Percentiles rank a stretch among this genome's conserved stretches.
phyloP scores from a whole-genome alignment of 1,140 invertebrate genomes.

The Drosophila parabipectinata region DNA sequence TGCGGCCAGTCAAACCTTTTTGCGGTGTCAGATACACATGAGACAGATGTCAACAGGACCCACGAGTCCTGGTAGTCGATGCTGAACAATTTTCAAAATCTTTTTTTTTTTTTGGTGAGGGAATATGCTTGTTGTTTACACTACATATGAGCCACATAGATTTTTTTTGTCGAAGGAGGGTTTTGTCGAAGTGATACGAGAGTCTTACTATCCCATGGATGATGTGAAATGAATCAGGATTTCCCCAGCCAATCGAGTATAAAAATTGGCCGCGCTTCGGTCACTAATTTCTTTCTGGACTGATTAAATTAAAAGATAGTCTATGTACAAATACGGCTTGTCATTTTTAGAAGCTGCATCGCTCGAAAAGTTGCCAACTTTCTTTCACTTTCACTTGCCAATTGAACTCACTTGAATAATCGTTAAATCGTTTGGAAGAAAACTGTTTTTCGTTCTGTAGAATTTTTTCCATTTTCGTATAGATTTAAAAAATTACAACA shows the following conservation, averaged over 20 bases:
- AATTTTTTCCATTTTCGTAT: constrained; percentile 66
- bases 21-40: constrained; percentile 78
- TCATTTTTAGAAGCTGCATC: constrained; percentile 17
- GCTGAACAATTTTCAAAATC: neutral
- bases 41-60: constrained; percentile 32
- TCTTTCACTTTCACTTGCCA: constrained; percentile 73
- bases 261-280: constrained; percentile 1
- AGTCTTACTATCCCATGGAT: constrained; percentile 29
- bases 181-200: constrained; percentile 22
- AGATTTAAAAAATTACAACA: constrained; percentile 77
- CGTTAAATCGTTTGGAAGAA: constrained; percentile 56
- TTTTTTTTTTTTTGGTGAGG: constrained; percentile 24
- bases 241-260: constrained; percentile 23
- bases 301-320: neutral
- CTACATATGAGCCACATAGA: constrained; percentile 46
- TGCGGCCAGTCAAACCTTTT: constrained; percentile 80
- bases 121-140: constrained; percentile 30
- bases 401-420: constrained; percentile 82
- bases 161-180: constrained; percentile 7
- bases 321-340: constrained; percentile 22
- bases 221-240: constrained; percentile 26
- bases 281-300: constrained; percentile 1
- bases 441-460: constrained; percentile 70
- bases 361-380: constrained; percentile 70
- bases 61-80: constrained; percentile 3